These are phyloP conservation scores for Reinhardtius hippoglossoides DNA, from an alignment of 2,113 vertebrate genomes.

Conservation along the genomic window DNA sequence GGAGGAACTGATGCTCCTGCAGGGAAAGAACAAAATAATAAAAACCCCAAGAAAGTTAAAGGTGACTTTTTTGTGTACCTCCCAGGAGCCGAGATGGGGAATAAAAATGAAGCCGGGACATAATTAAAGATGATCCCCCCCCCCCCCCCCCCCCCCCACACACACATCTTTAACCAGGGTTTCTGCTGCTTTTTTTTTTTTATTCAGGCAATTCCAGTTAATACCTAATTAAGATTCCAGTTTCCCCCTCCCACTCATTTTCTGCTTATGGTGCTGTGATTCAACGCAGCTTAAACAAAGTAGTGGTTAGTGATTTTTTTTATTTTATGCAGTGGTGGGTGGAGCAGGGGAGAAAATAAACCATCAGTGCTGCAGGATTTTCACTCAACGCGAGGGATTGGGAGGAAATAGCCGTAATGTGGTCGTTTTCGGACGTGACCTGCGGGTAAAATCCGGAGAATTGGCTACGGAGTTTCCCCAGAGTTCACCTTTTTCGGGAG, in stretches of 20 bases:
- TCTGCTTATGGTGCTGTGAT: constrained; percentile 30
- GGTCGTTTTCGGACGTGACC: no score
- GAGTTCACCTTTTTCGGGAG: no score
- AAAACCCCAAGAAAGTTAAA: no score
- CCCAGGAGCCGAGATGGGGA: background rate
- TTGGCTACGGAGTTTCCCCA: no score
- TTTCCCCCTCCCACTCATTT: constrained; percentile 44
- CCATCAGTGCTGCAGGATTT: background rate
- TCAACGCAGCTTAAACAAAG: constrained; percentile 1
- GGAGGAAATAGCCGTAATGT: background rate
- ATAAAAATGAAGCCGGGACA: background rate
- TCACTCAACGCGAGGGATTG: background rate
- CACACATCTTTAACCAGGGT: background rate
- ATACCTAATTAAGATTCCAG: constrained; percentile 53
- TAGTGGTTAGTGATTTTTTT: background rate
- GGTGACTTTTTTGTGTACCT: background rate
- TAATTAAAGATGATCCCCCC: background rate
- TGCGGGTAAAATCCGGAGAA: no score
- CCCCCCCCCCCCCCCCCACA: no score
- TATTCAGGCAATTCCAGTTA: constrained; percentile 32
- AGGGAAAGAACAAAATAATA: constrained; percentile 1
- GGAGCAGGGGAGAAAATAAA: background rate
- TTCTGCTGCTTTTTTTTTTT: background rate
- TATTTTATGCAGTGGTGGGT: background rate
- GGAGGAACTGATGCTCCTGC: constrained; percentile 30